Percentiles rank a stretch among this genome's conserved stretches.
phyloP scores from a whole-genome alignment of 2,797 vertebrate species.

The Echeneis naucrates region DNA sequence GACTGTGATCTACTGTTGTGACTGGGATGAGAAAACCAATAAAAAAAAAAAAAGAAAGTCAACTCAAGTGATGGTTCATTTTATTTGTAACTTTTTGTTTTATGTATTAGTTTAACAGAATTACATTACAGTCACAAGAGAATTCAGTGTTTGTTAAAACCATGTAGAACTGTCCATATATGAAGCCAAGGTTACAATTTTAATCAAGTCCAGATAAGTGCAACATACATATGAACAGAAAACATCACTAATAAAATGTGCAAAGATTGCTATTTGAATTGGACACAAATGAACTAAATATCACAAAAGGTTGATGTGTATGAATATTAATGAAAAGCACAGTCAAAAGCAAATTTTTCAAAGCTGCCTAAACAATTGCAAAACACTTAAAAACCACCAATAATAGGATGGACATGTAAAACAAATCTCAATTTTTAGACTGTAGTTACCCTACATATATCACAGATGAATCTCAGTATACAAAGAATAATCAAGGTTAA shows the following conservation, averaged over 20 bases:
- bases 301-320: neutral
- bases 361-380: slow-evolving; percentile 9
- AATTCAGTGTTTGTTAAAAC: slow-evolving; percentile 13
- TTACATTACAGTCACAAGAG: neutral
- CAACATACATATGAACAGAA: neutral
- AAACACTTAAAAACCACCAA: slow-evolving; percentile 17
- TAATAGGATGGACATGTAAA: slow-evolving; percentile 9
- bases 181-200: neutral
- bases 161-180: neutral
- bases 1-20: slow-evolving; percentile 46
- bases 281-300: slow-evolving; percentile 1
- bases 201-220: neutral
- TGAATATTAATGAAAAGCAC: slow-evolving; percentile 2
- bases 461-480: slow-evolving; percentile 1
- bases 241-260: slow-evolving; percentile 17
- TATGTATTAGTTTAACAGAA: slow-evolving; percentile 4
- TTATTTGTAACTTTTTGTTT: slow-evolving; percentile 36
- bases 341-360: neutral
- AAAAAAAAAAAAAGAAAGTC: slow-evolving; percentile 19
- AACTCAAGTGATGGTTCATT: slow-evolving; percentile 23
- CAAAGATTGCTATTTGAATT: slow-evolving; percentile 15
- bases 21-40: slow-evolving; percentile 62
- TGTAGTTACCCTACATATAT: neutral
- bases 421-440: neutral
- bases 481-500: slow-evolving; percentile 3